phyloP scores from a whole-genome alignment of 2,113 vertebrate species.

The Ptilorrhoa leucosticta region DNA sequence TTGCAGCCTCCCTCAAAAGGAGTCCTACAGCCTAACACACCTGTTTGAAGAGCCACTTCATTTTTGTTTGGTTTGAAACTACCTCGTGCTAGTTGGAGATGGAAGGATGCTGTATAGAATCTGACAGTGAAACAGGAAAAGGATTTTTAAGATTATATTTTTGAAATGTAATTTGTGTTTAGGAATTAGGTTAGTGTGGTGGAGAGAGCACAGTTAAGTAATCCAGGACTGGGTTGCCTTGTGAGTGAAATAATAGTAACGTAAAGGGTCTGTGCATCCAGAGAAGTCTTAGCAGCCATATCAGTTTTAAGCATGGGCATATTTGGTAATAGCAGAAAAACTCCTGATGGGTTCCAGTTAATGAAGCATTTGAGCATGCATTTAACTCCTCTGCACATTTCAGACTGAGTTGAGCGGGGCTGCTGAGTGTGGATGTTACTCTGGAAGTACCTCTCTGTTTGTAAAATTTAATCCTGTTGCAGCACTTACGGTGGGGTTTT shows the following conservation, averaged over 20 bases:
- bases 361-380: background rate
- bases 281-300: background rate
- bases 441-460: background rate
- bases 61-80: background rate
- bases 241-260: background rate
- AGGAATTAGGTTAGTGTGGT: background rate
- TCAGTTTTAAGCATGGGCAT: background rate
- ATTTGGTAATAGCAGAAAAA: background rate
- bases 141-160: background rate
- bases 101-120: background rate
- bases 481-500: rapidly evolving
- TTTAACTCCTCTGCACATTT: background rate
- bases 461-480: background rate
- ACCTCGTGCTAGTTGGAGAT: background rate
- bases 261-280: background rate
- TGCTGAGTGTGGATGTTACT: background rate
- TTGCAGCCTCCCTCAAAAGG: background rate
- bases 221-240: background rate
- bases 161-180: background rate
- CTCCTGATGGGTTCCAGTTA: background rate
- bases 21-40: background rate
- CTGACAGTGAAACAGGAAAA: background rate
- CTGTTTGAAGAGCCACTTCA: background rate
- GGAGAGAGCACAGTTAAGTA: background rate
- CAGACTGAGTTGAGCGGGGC: background rate